Conservation (phyloP, 2,113 vertebrate species). For the Chroicocephalus ridibundus region DNA sequence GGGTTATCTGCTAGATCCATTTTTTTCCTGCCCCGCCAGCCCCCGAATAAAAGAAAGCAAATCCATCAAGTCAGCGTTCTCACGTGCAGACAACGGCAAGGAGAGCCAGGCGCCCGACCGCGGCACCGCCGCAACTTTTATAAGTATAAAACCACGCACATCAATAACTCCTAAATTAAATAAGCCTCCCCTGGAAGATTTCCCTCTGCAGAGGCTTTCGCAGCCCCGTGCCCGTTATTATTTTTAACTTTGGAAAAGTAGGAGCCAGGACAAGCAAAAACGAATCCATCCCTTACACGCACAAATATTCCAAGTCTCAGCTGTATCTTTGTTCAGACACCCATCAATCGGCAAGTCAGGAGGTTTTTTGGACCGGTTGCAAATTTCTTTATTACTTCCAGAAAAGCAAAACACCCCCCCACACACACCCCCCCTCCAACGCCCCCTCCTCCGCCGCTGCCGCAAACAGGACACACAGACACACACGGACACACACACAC, state of each 20-base stretch:
- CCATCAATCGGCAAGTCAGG: constrained; percentile 33
- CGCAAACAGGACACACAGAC: not conserved
- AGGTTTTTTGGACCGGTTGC: constrained; percentile 47
- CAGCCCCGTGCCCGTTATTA: not conserved
- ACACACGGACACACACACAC: not conserved
- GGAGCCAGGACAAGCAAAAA: not conserved
- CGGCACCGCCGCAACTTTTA: constrained; percentile 46
- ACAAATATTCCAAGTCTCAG: constrained; percentile 9
- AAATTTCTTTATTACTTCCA: constrained; percentile 56
- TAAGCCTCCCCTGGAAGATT: not conserved
- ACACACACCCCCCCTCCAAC: not conserved
- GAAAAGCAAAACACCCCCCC: constrained; percentile 1
- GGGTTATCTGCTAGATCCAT: constrained; percentile 18
- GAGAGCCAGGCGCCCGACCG: constrained; percentile 10
- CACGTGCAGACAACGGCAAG: constrained; percentile 49
- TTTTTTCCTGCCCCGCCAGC: constrained; percentile 10
- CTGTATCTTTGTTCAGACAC: constrained; percentile 57
- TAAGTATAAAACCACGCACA: constrained; percentile 31
- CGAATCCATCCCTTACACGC: not conserved
- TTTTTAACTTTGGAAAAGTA: constrained; percentile 54
- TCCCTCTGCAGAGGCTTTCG: not conserved
- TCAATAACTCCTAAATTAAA: not conserved
- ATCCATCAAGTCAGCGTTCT: constrained; percentile 41
- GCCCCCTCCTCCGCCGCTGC: not conserved
- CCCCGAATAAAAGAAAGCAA: constrained; percentile 42